Base-by-base conservation (phyloP, 1,140 invertebrate genomes). In the Galendromus occidentalis region DNA sequence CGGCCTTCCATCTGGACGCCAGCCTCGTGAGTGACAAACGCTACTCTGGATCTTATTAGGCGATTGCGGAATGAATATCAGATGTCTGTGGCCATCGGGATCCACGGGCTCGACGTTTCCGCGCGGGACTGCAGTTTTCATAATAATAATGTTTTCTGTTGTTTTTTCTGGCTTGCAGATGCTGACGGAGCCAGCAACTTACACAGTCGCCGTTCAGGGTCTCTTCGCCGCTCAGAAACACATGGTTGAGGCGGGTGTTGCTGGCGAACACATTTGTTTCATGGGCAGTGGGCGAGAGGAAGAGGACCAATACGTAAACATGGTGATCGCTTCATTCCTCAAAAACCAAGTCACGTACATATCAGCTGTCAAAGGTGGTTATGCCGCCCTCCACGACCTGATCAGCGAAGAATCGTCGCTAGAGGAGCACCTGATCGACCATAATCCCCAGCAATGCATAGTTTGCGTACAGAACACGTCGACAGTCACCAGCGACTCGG, bases 251-350 rank as follows among this genome's bases (percentile, higher is more conserved):
- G 86, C 88, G 65, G 86, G 87, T 39, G 90, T 91, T 28, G 90
- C 88, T 66, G 92, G 92, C 28, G 89, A 98, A 77, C 94, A 98
- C 76, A 79, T 98, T 55, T 97, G 93, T 75, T 97, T 98, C 75
- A 82, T 98, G 70, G 95, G 95, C 63, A 94, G 90, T 71, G 94
- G 94, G 1, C 81, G 88, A 39, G 85, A 89, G 71, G 90, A 95
- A 73, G 92, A 96, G 77, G 94, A 98, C 75, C 87, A 88, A 72
- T 94, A 93, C 75, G 90, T 94, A 4, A 87, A 96, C 72, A 98
- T 98, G 95, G 92, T 97, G 29, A 87, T 98, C 9, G 90, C 93
- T 7, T 91, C 90, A 66, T 98, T 98, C 77, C 79, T 98, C 42
- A 92, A 97, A 76, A 88, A 89, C 74, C 87, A 91, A 72, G 88